Conservation (phyloP, 2,797 vertebrate species). For the Poecile montanus region DNA sequence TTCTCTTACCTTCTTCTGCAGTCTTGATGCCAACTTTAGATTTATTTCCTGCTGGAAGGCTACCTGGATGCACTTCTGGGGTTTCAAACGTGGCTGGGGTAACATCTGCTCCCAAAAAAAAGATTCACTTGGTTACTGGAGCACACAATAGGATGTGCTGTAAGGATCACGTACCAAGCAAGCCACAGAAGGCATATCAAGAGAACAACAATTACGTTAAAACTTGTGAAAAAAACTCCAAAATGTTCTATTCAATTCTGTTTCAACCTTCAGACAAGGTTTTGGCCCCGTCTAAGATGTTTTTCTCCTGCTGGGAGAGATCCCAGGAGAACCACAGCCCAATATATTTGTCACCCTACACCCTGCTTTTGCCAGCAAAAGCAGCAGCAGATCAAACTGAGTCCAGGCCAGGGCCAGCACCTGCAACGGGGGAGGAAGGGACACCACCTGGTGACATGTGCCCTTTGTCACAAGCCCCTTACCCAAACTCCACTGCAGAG, state of each 20-base stretch:
- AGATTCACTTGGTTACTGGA: not conserved
- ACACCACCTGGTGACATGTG: fast-evolving
- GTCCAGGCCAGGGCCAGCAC: not conserved
- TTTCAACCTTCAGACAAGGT: not conserved
- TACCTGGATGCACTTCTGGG: constrained; percentile 81
- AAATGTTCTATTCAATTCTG: not conserved
- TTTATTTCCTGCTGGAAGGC: constrained; percentile 75
- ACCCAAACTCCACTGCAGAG: not conserved
- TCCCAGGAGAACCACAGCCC: not conserved
- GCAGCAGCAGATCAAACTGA: not conserved
- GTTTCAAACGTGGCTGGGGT: constrained; percentile 96
- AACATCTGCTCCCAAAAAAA: constrained; percentile 78
- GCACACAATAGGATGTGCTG: not conserved
- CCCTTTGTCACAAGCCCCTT: not conserved
- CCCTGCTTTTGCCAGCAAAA: not conserved
- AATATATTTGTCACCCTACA: not conserved
- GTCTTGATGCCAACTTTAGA: constrained; percentile 60
- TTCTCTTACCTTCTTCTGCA: constrained; percentile 79
- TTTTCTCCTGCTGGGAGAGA: not conserved
- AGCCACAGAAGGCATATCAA: not conserved
- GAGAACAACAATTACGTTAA: not conserved
- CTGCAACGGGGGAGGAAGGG: not conserved
- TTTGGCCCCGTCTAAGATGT: not conserved
- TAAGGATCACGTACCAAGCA: not conserved
- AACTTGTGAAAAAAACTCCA: not conserved